phyloP scores from a whole-genome alignment of 2,113 vertebrate species.

The Uropsilus gracilis region DNA sequence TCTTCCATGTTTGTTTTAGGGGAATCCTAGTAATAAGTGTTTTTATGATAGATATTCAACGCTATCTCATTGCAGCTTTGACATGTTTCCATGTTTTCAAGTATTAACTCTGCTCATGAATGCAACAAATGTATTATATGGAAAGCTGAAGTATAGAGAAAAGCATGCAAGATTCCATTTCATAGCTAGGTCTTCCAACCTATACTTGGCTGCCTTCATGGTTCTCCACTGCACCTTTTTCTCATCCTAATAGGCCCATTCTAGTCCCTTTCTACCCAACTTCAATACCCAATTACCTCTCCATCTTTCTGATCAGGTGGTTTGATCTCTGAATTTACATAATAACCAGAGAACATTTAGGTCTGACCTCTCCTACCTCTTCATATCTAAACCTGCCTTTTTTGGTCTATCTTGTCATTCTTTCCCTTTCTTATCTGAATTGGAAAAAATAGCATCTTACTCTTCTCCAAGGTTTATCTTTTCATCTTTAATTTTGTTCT shows the following conservation, averaged over 20 bases:
- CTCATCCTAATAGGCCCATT: not conserved
- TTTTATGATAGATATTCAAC: no score
- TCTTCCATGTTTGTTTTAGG: no score
- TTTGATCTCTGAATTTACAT: not conserved
- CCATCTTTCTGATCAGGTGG: not conserved
- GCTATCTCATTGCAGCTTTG: no score
- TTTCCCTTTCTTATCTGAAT: not conserved
- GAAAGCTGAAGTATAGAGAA: not conserved
- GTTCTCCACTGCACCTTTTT: not conserved
- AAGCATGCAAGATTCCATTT: not conserved
- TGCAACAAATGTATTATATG: not conserved
- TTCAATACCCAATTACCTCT: not conserved
- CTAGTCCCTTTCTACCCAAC: not conserved
- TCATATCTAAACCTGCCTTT: not conserved
- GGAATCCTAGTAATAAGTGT: no score
- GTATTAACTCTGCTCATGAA: conserved; percentile 15
- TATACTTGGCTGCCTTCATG: not conserved
- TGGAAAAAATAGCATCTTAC: not conserved
- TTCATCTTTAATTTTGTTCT: not conserved
- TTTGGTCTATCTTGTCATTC: not conserved
- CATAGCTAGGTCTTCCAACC: not conserved
- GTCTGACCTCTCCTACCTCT: not conserved
- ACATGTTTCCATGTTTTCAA: not conserved
- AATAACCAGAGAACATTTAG: not conserved
- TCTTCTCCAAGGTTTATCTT: not conserved